Evolutionary conservation across 2,113 vertebrate species (phyloP).

Genomic region (Pristiophorus japonicus): DNA sequence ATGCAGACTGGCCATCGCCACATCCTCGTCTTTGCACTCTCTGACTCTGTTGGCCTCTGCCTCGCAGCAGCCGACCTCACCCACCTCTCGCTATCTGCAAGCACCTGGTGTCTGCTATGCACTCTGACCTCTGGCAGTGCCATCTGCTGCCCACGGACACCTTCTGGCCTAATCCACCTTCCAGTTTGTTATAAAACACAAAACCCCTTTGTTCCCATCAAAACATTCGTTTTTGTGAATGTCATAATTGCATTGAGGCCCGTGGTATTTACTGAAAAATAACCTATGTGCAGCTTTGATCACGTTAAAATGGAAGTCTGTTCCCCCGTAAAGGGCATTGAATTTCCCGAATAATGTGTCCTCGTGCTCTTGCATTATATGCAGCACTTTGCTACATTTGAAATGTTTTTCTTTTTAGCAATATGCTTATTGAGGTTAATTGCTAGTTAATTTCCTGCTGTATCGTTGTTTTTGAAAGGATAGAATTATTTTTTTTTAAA

Average conservation of each 20-base stretch:
- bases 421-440: constrained; percentile 23
- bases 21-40: background rate
- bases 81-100: background rate
- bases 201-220: background rate
- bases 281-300: background rate
- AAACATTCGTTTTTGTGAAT: background rate
- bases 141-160: background rate
- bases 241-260: background rate
- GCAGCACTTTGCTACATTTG: background rate
- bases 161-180: background rate
- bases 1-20: background rate
- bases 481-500: background rate
- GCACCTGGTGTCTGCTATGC: background rate
- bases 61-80: too few species aligned
- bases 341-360: background rate
- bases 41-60: background rate
- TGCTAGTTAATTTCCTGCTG: background rate
- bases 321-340: background rate
- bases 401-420: background rate
- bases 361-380: background rate
- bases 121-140: background rate
- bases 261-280: background rate
- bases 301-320: background rate
- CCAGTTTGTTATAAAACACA: background rate
- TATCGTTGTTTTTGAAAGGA: background rate